Evolutionary conservation across 1,140 invertebrate species (phyloP).

Genomic region (Palaemon carinicauda): DNA sequence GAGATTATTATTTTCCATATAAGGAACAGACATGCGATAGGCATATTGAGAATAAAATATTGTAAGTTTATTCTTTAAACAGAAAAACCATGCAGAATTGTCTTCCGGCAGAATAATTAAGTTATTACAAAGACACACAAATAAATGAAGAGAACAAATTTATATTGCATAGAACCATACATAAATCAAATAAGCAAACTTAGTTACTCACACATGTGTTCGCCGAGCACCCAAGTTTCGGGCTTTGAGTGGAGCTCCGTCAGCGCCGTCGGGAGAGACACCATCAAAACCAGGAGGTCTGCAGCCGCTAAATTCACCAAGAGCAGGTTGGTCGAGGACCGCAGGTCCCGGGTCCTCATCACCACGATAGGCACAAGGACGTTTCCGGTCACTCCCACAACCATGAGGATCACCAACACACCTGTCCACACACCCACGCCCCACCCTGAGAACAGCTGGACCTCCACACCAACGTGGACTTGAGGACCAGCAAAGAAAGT

Average conservation of each 20-base stretch:
- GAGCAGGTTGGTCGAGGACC: slow-evolving; percentile 94
- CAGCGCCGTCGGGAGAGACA: slow-evolving; percentile 88
- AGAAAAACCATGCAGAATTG: background rate
- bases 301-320: slow-evolving; percentile 90
- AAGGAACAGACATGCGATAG: no score
- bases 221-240: slow-evolving; percentile 88
- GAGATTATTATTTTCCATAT: no score
- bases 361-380: slow-evolving; percentile 91
- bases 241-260: slow-evolving; percentile 88
- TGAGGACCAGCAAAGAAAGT: background rate
- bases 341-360: slow-evolving; percentile 88
- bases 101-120: background rate
- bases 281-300: slow-evolving; percentile 85
- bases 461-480: slow-evolving; percentile 29
- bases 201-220: slow-evolving; percentile 86
- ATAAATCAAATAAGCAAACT: background rate
- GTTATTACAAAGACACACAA: background rate
- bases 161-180: no score
- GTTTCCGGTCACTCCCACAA: slow-evolving; percentile 85
- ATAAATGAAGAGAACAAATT: no score
- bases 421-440: slow-evolving; percentile 70
- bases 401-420: slow-evolving; percentile 81
- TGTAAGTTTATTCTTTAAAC: no score
- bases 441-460: slow-evolving; percentile 42
- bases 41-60: no score